Evolutionary conservation across 2,113 vertebrate species (phyloP), one percentile per base, ranked within the genome.

Genomic region (Ranitomeya variabilis): DNA sequence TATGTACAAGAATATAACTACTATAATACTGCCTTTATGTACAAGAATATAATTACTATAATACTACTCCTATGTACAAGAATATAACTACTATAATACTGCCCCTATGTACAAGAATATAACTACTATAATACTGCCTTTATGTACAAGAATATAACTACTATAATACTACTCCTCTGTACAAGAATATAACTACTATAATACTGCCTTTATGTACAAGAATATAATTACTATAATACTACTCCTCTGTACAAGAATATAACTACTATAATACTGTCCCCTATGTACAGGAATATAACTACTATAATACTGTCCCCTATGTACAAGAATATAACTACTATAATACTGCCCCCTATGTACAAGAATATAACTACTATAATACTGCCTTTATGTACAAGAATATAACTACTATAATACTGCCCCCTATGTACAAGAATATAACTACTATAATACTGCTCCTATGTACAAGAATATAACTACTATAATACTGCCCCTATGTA

Each of bases 321-420:
- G 4, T 71, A 31, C 67, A 71, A 71, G 26, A 71, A 71, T 31
- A 26, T 71, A 71, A 71, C 67, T 71, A 31, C 67, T 71, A 71
- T 71, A 71, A 31, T 71, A 71, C 23, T 31, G 23, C n/a, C 67
- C 23, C 26, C 26, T 71, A 71, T 71, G 26, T 71, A 31, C 26
- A 71, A 31, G 67, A 71, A 31, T 71, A 71, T 71, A 71, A 71
- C 67, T 71, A n/a, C n/a, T n/a, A n/a, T n/a, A n/a, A 26, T 69
- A 69, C n/a, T 69, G n/a, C 23, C 4, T 26, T 26, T 71, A 2
- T 16, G 13, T 71, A 71, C 67, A 71, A 31, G 67, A 71, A 71
- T 31, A 66, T 66, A 66, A 66, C 66, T 67, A 23, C 66, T 67
- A 23, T 67, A 67, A 67, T 67, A 67, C 66, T 67, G 66, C n/a